Conservation (phyloP, 2,888 invertebrate species). For the Pogonocherus hispidulus region DNA sequence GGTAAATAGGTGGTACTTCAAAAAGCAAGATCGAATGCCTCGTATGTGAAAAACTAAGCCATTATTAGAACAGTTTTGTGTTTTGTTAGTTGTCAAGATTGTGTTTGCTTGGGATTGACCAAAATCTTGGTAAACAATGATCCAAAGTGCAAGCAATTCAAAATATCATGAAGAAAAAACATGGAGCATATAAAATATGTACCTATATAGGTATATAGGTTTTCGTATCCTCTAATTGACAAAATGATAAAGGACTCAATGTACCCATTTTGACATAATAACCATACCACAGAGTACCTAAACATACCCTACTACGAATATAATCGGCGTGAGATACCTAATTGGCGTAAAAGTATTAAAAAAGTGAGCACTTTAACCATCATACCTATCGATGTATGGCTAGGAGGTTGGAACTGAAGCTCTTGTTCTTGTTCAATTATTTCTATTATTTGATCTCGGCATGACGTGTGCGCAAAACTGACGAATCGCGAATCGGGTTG, state of each 20-base stretch:
- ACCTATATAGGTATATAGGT: background rate
- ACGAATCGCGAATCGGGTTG: conserved; percentile 44
- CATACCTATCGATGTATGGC: no score
- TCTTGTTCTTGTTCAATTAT: conserved; percentile 46
- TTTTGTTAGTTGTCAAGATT: no score
- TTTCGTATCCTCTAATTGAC: background rate
- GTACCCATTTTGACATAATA: conserved; percentile 3
- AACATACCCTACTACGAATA: no score
- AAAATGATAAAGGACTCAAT: background rate
- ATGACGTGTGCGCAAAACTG: conserved; percentile 51
- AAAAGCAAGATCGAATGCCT: no score
- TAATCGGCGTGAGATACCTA: background rate
- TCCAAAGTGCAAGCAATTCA: no score
- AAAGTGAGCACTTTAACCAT: conserved; percentile 8
- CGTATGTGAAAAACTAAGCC: no score
- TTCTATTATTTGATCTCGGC: conserved; percentile 45
- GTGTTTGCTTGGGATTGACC: no score
- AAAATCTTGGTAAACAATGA: no score
- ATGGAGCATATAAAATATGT: background rate
- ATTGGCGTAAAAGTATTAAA: conserved; percentile 18
- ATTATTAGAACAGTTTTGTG: no score
- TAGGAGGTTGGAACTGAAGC: conserved; percentile 4
- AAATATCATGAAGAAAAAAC: no score
- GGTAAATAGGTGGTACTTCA: no score
- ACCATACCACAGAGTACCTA: no score